Evolutionary conservation across 2,113 vertebrate species (phyloP), one percentile per base, ranked within the genome.

Genomic region (Ornithorhynchus anatinus): DNA sequence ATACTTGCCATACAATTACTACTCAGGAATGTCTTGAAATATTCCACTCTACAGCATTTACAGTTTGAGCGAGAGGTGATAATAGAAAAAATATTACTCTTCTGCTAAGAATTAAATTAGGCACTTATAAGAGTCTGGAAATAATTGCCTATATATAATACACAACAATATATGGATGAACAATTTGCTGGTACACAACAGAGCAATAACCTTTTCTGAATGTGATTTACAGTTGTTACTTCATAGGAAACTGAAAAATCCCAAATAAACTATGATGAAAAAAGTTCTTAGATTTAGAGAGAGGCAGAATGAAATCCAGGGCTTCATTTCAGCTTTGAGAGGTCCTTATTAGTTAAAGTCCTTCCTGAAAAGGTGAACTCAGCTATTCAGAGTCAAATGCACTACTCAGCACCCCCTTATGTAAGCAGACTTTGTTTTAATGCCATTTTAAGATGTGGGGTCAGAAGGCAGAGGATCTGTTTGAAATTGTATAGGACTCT

Each of bases 271-370:
- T 48, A 19, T 31, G 22, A n/a, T 25, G 6, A 8, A 48, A 20
- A 52, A 16, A 51, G 16, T 51, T 51, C 5, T 52, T 63, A 78
- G 25, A 47, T 56, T 72, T 51, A 62, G 35, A 56, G 59, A 12
- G 35, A 42, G 7, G 8, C 64, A 50, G 65, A 61, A 35, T 19
- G 33, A 67, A 75, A 54, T 32, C 14, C 63, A 25, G 2, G 36
- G 10, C 6, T 25, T 39, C 48, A 61, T 62, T 20, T 62, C 42
- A 71, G 54, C 54, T 44, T 35, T 38, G 50, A 71, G 45, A 73
- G 40, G 23, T 75, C 73, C 32, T 52, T 69, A 69, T 52, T 73
- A 73, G 42, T 19, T 74, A 29, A 69, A 73, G 59, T 42, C 22
- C 19, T 25, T 69, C 59, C 25, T 65, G 40, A 40, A 74, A 62